Evolutionary conservation across 1,140 invertebrate genomes (phyloP).

Genomic region (Penaeus japonicus): DNA sequence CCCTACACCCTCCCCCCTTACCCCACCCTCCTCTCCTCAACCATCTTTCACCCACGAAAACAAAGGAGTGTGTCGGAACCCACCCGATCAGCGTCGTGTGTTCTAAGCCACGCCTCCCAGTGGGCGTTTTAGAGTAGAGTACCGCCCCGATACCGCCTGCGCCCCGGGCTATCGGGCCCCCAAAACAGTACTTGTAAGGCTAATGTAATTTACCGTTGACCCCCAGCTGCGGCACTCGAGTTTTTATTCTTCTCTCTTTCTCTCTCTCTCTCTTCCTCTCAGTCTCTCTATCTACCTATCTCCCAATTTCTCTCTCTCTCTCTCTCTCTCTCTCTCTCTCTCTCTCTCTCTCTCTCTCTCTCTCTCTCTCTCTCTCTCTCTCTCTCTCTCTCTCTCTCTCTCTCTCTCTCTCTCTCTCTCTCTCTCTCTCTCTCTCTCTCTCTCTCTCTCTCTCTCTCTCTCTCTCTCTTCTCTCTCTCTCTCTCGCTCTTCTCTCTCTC

Average conservation of each 20-base stretch:
- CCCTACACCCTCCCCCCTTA: no score
- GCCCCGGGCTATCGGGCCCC: no score
- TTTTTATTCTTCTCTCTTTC: background rate
- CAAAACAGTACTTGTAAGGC: no score
- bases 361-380: background rate
- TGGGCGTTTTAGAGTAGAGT: no score
- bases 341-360: background rate
- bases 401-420: background rate
- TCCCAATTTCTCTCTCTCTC: background rate
- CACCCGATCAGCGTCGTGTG: no score
- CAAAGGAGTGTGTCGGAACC: no score
- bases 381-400: background rate
- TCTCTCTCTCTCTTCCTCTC: background rate
- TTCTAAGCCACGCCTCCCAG: no score
- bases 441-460: background rate
- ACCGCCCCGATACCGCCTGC: no score
- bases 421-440: background rate
- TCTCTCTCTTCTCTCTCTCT: background rate
- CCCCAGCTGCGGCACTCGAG: no score
- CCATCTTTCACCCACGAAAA: no score
- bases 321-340: background rate
- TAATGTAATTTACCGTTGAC: no score
- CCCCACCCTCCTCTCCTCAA: no score
- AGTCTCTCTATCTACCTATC: constrained; percentile 3
- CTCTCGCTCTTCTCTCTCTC: background rate